Percentiles rank a stretch among this genome's conserved stretches.
These are phyloP conservation scores for Darevskia mixta DNA, from an alignment of 2,797 vertebrate genomes.

Conservation along the genomic window DNA sequence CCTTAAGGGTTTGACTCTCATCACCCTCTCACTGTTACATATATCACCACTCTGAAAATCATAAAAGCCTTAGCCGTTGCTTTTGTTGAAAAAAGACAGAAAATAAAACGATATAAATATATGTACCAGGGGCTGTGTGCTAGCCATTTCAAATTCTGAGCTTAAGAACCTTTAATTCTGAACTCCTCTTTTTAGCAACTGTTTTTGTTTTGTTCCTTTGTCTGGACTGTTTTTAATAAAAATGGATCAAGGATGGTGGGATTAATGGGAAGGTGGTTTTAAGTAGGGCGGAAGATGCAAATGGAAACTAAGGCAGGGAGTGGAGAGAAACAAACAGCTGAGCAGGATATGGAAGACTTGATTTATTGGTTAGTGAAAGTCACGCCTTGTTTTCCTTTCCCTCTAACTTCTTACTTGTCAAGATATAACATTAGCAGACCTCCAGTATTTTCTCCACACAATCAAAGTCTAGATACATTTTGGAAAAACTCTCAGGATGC, in stretches of 20 bases:
- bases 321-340: background rate
- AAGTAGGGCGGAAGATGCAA: background rate
- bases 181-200: background rate
- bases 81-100: background rate
- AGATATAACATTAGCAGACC: background rate
- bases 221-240: background rate
- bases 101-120: background rate
- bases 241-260: background rate
- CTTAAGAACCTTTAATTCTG: background rate
- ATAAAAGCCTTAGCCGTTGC: background rate
- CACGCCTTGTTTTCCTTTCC: background rate
- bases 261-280: background rate
- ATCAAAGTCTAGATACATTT: background rate
- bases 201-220: background rate
- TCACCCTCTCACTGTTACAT: background rate
- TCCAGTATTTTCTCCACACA: too few relatives aligned
- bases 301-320: background rate
- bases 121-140: background rate
- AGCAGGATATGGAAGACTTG: background rate
- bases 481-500: background rate
- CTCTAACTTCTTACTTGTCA: background rate
- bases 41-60: background rate
- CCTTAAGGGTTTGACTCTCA: constrained; percentile 41
- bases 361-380: background rate
- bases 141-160: background rate